Evolutionary conservation across 2,888 invertebrate genomes (phyloP), one percentile per base, ranked within the genome.

Genomic region (Coleophora deauratella): DNA sequence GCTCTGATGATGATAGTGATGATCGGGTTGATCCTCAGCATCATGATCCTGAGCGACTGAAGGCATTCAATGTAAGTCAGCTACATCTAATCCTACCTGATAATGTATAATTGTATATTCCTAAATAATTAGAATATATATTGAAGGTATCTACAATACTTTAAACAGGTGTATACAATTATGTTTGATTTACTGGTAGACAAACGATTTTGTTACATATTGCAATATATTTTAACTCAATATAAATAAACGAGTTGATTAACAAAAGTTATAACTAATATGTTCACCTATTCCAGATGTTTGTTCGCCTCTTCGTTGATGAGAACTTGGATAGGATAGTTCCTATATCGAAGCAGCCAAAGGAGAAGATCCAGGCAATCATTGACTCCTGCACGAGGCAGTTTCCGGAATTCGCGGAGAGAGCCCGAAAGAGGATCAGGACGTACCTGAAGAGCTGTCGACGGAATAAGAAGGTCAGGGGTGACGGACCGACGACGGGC

Each of bases 321-420:
- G 98, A 98, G 82, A 98, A 98, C 72, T 87, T 98, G 57, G 98
- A 98, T 75, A 90, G 98, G 66, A 96, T 96, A 88, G 96, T 98
- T 43, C 98, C 98, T 43, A 98, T 98, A 65, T 97, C 97, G 40
- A 97, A 98, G 71, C 98, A 98, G 80, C 98, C 98, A 8, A 98
- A 98, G 72, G 98, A 98, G 74, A 98, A 98, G 86, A 96, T 98
- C 55, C 97, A 98, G 70, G 98, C 97, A 13, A 98, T 98, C 70
- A 96, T 98, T 50, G 98, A 98, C 74, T 97, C 97, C 13, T 98
- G 98, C 84, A 95, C 97, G 48, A 88, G 98, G 57, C 98, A 98
- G 86, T 98, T 98, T 71, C 97, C 98, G 45, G 98, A 98, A 81
- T 97, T 97, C 66, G 96, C 96, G 44, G 97, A 97, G 71, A 90